Evolutionary conservation across 2,888 invertebrate genomes (phyloP).

Genomic region (Tinea semifulvella): DNA sequence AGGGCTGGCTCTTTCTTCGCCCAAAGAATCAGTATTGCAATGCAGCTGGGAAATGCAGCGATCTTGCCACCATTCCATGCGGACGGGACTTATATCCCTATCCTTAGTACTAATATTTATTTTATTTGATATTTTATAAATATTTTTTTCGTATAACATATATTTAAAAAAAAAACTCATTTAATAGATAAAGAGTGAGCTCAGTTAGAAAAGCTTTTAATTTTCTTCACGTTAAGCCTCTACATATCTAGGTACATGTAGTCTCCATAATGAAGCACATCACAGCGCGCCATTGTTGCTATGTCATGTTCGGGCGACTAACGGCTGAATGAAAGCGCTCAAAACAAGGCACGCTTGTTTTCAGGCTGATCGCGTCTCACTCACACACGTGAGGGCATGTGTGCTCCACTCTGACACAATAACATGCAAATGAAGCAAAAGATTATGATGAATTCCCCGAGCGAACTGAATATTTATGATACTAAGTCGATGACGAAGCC

Average conservation of each 20-base stretch:
- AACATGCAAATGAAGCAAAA: constrained; percentile 51
- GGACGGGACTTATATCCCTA: too few relatives aligned
- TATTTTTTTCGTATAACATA: too few relatives aligned
- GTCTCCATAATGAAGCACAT: neutral
- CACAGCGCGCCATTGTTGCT: neutral
- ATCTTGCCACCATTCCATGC: too few relatives aligned
- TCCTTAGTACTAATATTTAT: too few relatives aligned
- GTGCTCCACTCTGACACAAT: constrained; percentile 35
- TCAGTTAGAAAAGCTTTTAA: too few relatives aligned
- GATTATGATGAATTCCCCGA: constrained; percentile 48
- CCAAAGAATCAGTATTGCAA: too few relatives aligned
- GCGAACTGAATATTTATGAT: constrained; percentile 48
- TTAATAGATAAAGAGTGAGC: too few relatives aligned
- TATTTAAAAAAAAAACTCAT: too few relatives aligned
- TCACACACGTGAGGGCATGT: constrained; percentile 5
- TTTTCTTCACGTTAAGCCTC: too few relatives aligned
- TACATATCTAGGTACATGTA: neutral
- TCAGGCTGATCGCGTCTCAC: neutral
- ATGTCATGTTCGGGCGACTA: constrained; percentile 6
- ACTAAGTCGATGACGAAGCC: constrained; percentile 24
- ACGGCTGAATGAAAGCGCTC: constrained; percentile 7
- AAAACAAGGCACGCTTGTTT: constrained; percentile 7
- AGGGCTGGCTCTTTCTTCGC: too few relatives aligned
- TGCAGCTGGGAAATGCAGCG: too few relatives aligned
- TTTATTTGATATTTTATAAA: too few relatives aligned